A percentile compares a stretch with the other conserved stretches of the same genome.
phyloP scores from a whole-genome alignment of 2,113 vertebrate species.

The Dascyllus trimaculatus region DNA sequence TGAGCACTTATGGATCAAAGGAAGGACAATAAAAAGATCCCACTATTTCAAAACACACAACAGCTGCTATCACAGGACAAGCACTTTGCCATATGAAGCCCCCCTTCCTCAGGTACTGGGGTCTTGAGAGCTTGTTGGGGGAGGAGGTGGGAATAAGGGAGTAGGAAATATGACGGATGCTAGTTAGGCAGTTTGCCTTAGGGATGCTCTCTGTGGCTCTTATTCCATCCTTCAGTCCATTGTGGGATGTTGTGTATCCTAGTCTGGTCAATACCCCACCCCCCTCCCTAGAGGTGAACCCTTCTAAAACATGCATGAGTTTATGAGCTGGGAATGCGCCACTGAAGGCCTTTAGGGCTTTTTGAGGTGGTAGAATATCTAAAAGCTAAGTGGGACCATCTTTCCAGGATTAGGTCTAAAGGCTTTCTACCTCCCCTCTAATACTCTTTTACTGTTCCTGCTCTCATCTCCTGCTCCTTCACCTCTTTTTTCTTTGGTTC shows the following conservation, averaged over 20 bases:
- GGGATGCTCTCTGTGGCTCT: slow-evolving; percentile 77
- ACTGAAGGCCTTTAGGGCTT: slow-evolving; percentile 69
- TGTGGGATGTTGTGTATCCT: slow-evolving; percentile 77
- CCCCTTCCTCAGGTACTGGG: slow-evolving; percentile 24
- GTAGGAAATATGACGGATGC: slow-evolving; percentile 64
- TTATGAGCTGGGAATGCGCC: slow-evolving; percentile 66
- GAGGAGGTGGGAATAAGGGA: slow-evolving; percentile 19
- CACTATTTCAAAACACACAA: slow-evolving; percentile 56
- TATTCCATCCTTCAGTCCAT: slow-evolving; percentile 71
- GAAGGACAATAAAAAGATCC: slow-evolving; percentile 44
- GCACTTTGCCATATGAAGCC: slow-evolving; percentile 52
- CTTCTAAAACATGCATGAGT: slow-evolving; percentile 85
- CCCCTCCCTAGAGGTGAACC: slow-evolving; percentile 63
- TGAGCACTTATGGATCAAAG: slow-evolving; percentile 52
- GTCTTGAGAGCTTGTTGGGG: slow-evolving; percentile 49
- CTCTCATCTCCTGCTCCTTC: slow-evolving; percentile 44
- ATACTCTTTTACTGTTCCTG: slow-evolving; percentile 51
- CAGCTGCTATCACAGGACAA: slow-evolving; percentile 53
- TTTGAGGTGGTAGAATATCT: slow-evolving; percentile 72
- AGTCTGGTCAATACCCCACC: slow-evolving; percentile 77
- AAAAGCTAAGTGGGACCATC: slow-evolving; percentile 76
- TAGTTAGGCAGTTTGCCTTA: slow-evolving; percentile 70
- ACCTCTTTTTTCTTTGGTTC: background rate
- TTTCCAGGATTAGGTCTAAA: slow-evolving; percentile 74
- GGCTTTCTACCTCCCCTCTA: slow-evolving; percentile 55